These are phyloP conservation scores for Erpornis zantholeuca DNA, from an alignment of 2,113 vertebrate genomes.

Conservation along the genomic window DNA sequence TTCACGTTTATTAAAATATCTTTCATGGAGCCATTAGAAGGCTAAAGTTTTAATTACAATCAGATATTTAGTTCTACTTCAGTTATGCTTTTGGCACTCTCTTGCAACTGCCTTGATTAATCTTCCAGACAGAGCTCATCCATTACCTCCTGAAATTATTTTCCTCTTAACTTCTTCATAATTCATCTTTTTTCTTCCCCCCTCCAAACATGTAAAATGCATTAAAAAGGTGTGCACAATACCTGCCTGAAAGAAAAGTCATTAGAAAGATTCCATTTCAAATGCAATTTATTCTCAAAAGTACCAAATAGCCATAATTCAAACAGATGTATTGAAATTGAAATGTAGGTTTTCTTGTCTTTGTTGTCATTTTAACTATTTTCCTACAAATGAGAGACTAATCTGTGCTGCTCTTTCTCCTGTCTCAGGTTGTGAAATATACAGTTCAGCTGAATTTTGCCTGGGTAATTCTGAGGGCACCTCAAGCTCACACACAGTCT, in stretches of 20 bases:
- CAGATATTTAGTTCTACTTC: slow-evolving; percentile 84
- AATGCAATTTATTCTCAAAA: slow-evolving; percentile 74
- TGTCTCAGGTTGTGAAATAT: slow-evolving; percentile 13
- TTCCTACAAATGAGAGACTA: slow-evolving; percentile 60
- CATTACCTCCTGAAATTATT: slow-evolving; percentile 83
- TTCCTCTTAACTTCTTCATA: slow-evolving; percentile 79
- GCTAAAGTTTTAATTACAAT: slow-evolving; percentile 87
- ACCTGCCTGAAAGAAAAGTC: slow-evolving; percentile 72
- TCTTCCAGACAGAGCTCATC: slow-evolving; percentile 81
- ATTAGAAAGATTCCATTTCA: slow-evolving; percentile 76
- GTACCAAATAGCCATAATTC: slow-evolving; percentile 70
- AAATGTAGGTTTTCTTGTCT: slow-evolving; percentile 69
- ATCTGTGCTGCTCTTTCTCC: not conserved
- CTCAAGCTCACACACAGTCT: not conserved
- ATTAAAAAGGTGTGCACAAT: slow-evolving; percentile 73
- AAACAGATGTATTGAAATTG: slow-evolving; percentile 70
- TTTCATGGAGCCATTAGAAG: slow-evolving; percentile 84
- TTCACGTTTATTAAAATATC: slow-evolving; percentile 87
- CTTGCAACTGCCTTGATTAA: slow-evolving; percentile 80
- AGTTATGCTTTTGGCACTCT: slow-evolving; percentile 76
- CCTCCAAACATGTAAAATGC: slow-evolving; percentile 72
- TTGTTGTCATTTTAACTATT: slow-evolving; percentile 71
- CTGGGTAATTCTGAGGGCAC: slow-evolving; percentile 13
- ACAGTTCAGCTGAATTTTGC: slow-evolving; percentile 40
- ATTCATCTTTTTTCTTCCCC: slow-evolving; percentile 72